Evolutionary conservation across 2,888 invertebrate genomes (phyloP).

Genomic region (Lamellibrachia columna): DNA sequence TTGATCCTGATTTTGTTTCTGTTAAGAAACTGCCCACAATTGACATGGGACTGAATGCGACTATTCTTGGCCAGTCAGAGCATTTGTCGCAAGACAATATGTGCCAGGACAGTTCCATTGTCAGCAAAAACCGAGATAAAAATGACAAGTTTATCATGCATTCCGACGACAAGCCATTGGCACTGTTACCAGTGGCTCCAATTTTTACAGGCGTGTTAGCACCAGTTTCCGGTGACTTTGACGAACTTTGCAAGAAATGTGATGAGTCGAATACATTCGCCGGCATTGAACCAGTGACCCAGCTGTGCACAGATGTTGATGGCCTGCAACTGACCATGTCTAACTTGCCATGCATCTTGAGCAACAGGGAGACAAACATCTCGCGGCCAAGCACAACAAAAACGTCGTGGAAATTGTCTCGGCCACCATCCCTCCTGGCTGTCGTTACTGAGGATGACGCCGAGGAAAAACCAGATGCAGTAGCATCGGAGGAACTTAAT

Average conservation of each 20-base stretch:
- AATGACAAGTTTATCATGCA: neutral
- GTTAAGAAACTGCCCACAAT: neutral
- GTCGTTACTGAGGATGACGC: neutral
- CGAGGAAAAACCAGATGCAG: neutral
- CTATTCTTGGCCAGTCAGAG: neutral
- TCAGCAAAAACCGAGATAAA: neutral
- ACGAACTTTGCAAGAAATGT: neutral
- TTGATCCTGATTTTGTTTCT: neutral
- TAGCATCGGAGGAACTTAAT: neutral
- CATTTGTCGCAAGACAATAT: neutral
- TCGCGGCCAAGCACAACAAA: neutral
- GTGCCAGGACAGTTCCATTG: neutral
- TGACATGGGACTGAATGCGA: neutral
- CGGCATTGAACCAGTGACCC: neutral
- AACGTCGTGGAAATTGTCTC: neutral
- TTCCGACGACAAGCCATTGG: neutral
- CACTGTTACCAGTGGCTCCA: neutral
- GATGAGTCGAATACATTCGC: neutral
- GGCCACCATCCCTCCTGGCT: neutral
- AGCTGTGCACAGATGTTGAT: neutral
- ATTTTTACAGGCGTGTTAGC: neutral
- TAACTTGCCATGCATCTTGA: neutral
- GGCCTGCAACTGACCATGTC: neutral
- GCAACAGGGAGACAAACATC: neutral
- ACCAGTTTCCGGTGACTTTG: neutral